Evolutionary conservation across 2,888 invertebrate species (phyloP).

Genomic region (Papilio gigon): DNA sequence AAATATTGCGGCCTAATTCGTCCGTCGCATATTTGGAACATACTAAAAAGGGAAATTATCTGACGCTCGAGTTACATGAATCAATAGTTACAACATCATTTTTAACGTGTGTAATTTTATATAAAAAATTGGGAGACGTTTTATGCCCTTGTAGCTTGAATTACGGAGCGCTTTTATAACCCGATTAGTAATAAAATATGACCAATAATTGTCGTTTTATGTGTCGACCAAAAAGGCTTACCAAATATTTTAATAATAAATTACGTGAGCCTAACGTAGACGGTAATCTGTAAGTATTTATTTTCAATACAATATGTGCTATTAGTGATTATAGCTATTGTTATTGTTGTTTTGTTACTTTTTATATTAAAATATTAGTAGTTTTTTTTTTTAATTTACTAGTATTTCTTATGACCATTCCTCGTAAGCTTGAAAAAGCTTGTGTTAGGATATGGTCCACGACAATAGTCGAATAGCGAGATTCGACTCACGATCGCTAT

Average conservation of each 20-base stretch:
- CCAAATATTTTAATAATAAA: slow-evolving; percentile 2
- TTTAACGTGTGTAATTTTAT: slow-evolving; percentile 7
- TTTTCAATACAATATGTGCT: not conserved
- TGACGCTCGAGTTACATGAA: slow-evolving; percentile 36
- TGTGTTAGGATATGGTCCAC: too few relatives aligned
- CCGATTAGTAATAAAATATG: slow-evolving; percentile 22
- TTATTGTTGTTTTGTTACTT: too few relatives aligned
- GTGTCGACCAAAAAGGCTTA: not conserved
- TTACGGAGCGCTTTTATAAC: slow-evolving; percentile 9
- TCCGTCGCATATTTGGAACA: slow-evolving; percentile 65
- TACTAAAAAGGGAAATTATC: slow-evolving; percentile 53
- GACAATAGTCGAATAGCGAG: too few relatives aligned
- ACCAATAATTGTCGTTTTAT: slow-evolving; percentile 9
- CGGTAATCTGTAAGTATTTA: not conserved
- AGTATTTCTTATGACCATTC: too few relatives aligned
- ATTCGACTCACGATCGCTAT: too few relatives aligned
- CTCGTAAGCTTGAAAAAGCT: too few relatives aligned
- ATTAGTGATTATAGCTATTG: too few relatives aligned
- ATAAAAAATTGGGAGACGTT: slow-evolving; percentile 12
- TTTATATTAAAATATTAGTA: too few relatives aligned
- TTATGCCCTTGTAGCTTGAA: not conserved
- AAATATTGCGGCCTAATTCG: slow-evolving; percentile 74
- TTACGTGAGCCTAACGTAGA: not conserved
- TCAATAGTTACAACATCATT: slow-evolving; percentile 23
- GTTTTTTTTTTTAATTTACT: too few relatives aligned